Conservation (phyloP, 2,113 vertebrate species). For the Alosa alosa region DNA sequence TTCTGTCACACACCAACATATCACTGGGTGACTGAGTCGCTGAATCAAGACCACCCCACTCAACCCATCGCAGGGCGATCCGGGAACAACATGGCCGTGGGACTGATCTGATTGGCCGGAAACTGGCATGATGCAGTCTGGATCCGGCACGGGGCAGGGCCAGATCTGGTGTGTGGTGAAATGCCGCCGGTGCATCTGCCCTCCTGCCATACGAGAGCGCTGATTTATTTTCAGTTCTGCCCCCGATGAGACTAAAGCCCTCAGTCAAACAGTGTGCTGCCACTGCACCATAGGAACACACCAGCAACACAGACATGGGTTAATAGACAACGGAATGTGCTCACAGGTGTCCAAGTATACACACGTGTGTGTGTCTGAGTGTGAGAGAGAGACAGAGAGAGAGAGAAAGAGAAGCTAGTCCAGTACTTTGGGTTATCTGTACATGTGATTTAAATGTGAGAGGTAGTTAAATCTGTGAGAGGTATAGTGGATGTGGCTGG, state of each 20-base stretch:
- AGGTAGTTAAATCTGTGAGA: constrained; percentile 79
- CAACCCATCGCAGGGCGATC: neutral
- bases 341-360: neutral
- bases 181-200: neutral
- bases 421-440: constrained; percentile 56
- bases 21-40: neutral
- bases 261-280: neutral
- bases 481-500: constrained; percentile 72
- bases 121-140: neutral
- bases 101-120: neutral
- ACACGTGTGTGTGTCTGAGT: neutral
- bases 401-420: constrained; percentile 14
- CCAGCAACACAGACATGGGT: neutral
- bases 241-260: neutral
- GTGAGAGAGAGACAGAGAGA: too few species aligned
- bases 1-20: neutral
- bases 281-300: neutral
- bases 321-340: neutral
- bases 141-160: neutral
- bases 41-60: neutral
- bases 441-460: constrained; percentile 81
- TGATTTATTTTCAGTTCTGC: neutral
- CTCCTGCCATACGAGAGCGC: neutral
- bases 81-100: neutral
- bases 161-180: neutral